Base-by-base conservation (phyloP, 2,797 vertebrate genomes). In the Pipistrellus pygmaeus region DNA sequence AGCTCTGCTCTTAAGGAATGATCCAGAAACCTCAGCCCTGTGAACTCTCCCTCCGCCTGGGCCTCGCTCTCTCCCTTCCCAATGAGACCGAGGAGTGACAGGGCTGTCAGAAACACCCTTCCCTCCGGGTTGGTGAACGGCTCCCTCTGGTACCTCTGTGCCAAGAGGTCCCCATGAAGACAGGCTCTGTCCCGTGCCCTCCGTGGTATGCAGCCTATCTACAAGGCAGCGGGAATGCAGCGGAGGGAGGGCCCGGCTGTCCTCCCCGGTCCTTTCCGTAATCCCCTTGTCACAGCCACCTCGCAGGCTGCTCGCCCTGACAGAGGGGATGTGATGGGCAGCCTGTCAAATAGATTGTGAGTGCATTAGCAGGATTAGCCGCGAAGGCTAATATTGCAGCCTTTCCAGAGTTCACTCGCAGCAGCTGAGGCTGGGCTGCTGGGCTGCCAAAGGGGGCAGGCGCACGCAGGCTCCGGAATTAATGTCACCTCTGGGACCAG, bases 211-310 rank as follows among this genome's bases (percentile, higher is more conserved):
- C 3, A 5, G 44, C 83, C n/a, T 96, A 72, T 95, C 91, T 91
- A 10, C 51, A 73, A 20, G 76, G 82, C 62, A 13, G 81, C 51
- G 35, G 41, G 93, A 68, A 32, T 23, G 71, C 60, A 12, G 3
- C 0, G 23, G 15, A 76, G 64, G 71, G 86, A 57, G 66, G 66
- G 32, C 68, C 3, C 3, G 13, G 13, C 84, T 87, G 83, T 71
- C 86, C 85, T 69, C 44, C 18, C 18, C 0, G 1, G 81, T 95
- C 90, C 92, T 85, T 21, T 14, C 15, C 0, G 78, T 96, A 95
- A 96, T 95, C 92, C 96, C 69, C 96, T 85, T 66, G 60, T 96
- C 96, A 95, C 80, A 7, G 76, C 46, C 95, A 93, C 96, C 95
- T 96, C 57, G 0, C 46, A 51, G 77, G 48, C 85, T 64, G 75